Percentiles rank a stretch among this genome's conserved stretches.
Evolutionary conservation across 2,113 vertebrate genomes (phyloP).

Genomic region (Australoheros scitulus): DNA sequence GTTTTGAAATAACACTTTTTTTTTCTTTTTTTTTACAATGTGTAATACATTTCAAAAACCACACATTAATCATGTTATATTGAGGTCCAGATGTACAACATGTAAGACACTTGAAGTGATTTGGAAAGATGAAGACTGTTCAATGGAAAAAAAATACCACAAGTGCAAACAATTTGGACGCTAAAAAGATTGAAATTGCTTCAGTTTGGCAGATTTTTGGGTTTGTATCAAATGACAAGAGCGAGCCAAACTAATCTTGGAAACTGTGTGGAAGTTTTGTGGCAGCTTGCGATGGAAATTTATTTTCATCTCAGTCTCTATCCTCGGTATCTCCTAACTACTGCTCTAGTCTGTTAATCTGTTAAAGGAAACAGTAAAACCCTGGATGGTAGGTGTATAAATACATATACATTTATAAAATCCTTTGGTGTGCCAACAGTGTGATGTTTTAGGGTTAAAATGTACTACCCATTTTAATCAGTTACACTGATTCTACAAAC

Average conservation of each 20-base stretch:
- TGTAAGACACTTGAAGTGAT: slow-evolving; percentile 10
- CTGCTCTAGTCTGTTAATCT: neutral
- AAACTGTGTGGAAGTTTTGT: slow-evolving; percentile 8
- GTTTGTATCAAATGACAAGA: neutral
- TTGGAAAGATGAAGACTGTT: slow-evolving; percentile 7
- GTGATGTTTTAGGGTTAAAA: neutral
- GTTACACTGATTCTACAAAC: neutral
- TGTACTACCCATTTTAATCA: neutral
- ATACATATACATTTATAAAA: neutral
- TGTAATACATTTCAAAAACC: neutral
- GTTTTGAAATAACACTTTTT: neutral
- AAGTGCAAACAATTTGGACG: neutral
- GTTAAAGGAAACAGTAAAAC: neutral
- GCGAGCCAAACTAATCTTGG: slow-evolving; percentile 12
- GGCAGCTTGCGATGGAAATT: slow-evolving; percentile 9
- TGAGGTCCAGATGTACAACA: neutral
- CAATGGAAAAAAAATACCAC: neutral
- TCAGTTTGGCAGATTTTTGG: slow-evolving; percentile 5
- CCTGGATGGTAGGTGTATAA: neutral
- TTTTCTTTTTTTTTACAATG: neutral
- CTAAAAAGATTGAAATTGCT: neutral
- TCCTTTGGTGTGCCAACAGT: neutral
- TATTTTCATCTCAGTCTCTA: neutral
- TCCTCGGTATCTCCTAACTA: neutral
- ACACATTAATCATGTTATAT: neutral